Conservation (phyloP, 2,888 invertebrate species). For the Idaea dimidiata region DNA sequence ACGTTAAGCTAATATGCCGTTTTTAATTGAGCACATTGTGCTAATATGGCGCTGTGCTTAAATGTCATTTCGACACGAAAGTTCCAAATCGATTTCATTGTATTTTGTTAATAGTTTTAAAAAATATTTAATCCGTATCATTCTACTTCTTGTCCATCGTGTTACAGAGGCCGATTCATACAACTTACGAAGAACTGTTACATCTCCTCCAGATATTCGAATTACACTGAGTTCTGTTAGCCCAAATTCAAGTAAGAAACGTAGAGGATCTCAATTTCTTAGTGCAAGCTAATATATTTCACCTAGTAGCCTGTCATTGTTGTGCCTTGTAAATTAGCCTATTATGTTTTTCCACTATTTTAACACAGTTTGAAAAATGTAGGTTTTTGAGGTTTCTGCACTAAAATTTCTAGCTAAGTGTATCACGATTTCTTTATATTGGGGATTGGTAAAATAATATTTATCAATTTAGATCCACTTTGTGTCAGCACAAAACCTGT, state of each 20-base stretch:
- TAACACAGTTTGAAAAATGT: neutral
- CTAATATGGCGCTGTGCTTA: too few species aligned
- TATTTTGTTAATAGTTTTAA: neutral
- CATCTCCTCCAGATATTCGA: constrained; percentile 50
- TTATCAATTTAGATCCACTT: too few species aligned
- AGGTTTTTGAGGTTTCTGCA: neutral
- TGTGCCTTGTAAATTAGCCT: neutral
- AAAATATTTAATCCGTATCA: neutral
- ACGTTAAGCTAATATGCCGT: too few species aligned
- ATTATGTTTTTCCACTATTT: neutral
- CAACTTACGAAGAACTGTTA: constrained; percentile 47
- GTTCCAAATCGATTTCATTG: neutral
- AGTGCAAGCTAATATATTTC: constrained; percentile 6
- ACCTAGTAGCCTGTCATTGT: neutral
- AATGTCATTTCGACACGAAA: too few species aligned
- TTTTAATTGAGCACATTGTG: too few species aligned
- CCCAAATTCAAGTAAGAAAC: constrained; percentile 56
- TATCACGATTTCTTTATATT: neutral
- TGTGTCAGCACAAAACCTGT: too few species aligned
- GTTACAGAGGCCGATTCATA: constrained; percentile 58
- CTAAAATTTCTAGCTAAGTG: neutral
- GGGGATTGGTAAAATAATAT: neutral
- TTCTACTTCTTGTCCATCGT: constrained; percentile 20
- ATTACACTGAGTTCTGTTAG: constrained; percentile 44
- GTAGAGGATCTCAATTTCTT: constrained; percentile 8